Conservation (phyloP, 2,797 vertebrate species). For the Phaenicophaeus curvirostris region DNA sequence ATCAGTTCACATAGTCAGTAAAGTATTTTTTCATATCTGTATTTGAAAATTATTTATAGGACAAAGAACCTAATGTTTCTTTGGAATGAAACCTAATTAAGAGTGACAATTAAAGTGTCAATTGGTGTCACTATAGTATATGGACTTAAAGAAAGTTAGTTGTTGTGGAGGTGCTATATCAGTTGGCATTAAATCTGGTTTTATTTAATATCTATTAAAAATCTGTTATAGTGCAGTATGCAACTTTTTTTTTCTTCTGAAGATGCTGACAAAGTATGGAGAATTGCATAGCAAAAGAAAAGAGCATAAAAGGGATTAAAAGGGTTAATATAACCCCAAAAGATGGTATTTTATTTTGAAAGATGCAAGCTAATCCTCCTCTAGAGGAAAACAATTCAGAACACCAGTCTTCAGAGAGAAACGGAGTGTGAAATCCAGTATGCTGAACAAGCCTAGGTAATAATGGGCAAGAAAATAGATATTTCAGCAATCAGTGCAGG, state of each 20-base stretch:
- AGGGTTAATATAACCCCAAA: neutral
- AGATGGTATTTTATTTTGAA: neutral
- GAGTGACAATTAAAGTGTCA: neutral
- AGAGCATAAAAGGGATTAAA: neutral
- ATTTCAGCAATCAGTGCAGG: conserved; percentile 1
- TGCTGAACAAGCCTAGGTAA: conserved; percentile 26
- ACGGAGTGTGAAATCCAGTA: conserved; percentile 32
- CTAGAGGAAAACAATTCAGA: conserved; percentile 4
- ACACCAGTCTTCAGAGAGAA: conserved; percentile 19
- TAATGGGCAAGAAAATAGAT: conserved; percentile 2
- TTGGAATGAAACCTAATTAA: neutral
- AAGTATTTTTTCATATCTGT: neutral
- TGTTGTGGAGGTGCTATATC: neutral
- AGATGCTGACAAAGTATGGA: neutral
- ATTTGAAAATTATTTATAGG: neutral
- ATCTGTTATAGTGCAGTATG: neutral
- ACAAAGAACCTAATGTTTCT: neutral
- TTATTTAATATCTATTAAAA: neutral
- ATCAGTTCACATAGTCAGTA: neutral
- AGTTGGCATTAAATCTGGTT: neutral
- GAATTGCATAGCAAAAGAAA: neutral
- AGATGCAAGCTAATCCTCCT: neutral
- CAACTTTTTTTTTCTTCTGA: neutral
- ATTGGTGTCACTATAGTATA: neutral
- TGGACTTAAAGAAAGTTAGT: neutral